These are phyloP conservation scores for Neolamprologus devosi DNA, from an alignment of 2,113 vertebrate genomes.

Conservation along the genomic window DNA sequence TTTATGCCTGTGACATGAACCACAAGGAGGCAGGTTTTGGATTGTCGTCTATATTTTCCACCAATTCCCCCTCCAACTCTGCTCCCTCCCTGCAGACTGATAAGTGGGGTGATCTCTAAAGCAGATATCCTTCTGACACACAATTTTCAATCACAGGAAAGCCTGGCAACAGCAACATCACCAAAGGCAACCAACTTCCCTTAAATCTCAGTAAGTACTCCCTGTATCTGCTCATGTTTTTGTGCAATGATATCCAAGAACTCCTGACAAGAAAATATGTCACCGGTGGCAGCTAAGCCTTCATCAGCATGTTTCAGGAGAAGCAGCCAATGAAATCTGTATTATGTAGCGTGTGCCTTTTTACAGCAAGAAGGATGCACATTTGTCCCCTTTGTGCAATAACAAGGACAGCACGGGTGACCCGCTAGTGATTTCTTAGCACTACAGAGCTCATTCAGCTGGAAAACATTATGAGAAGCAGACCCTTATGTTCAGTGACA, in stretches of 20 bases:
- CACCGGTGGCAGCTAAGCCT: neutral
- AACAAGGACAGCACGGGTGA: neutral
- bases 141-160: neutral
- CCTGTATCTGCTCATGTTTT: neutral
- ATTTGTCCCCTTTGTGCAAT: neutral
- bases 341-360: neutral
- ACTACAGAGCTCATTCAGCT: neutral
- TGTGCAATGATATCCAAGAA: neutral
- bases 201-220: neutral
- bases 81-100: neutral
- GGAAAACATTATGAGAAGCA: neutral
- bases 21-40: neutral
- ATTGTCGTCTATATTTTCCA: conserved; percentile 4
- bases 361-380: neutral
- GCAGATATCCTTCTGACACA: neutral
- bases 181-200: neutral
- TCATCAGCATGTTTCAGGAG: neutral
- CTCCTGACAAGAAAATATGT: neutral
- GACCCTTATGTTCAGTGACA: neutral
- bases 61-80: neutral
- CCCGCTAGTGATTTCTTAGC: neutral
- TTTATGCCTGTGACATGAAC: neutral
- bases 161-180: neutral
- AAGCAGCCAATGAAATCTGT: neutral
- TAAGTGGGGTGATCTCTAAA: conserved; percentile 13